A percentile compares a stretch with the other conserved stretches of the same genome.
These are phyloP conservation scores for Geopemphigus sp. DNA, from an alignment of 1,140 invertebrate genomes.

Conservation along the genomic window DNA sequence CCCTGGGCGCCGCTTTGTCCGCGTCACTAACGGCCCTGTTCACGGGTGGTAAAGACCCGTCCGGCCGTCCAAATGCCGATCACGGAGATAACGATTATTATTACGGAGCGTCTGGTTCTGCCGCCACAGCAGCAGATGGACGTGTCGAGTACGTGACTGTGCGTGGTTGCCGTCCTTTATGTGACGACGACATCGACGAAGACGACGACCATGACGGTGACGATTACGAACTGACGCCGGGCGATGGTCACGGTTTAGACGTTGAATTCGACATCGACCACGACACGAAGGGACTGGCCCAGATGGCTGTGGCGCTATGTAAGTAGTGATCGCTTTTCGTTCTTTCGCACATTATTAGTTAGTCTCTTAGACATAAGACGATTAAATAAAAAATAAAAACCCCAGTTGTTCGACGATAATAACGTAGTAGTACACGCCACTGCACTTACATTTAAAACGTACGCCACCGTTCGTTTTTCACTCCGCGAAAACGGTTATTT, in stretches of 20 bases:
- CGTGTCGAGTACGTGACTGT: constrained; percentile 14
- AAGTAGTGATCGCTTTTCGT: not conserved
- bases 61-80: not conserved
- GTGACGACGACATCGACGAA: not conserved
- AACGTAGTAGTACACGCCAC: too few relatives aligned
- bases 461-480: too few relatives aligned
- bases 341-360: too few relatives aligned
- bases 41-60: not conserved
- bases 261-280: not conserved
- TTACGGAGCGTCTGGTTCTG: not conserved
- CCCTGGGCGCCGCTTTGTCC: not conserved
- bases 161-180: not conserved
- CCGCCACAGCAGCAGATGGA: not conserved
- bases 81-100: not conserved
- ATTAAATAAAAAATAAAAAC: too few relatives aligned
- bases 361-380: too few relatives aligned
- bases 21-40: constrained; percentile 6
- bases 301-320: constrained; percentile 16
- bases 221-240: not conserved
- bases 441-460: too few relatives aligned
- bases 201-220: not conserved
- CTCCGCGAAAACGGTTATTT: too few relatives aligned
- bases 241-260: too few relatives aligned
- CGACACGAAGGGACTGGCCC: not conserved
- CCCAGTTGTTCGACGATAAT: too few relatives aligned